A percentile compares a stretch with the other conserved stretches of the same genome.
These are phyloP conservation scores for Drosophila oshimai DNA, from an alignment of 1,140 invertebrate species.

Conservation along the genomic window DNA sequence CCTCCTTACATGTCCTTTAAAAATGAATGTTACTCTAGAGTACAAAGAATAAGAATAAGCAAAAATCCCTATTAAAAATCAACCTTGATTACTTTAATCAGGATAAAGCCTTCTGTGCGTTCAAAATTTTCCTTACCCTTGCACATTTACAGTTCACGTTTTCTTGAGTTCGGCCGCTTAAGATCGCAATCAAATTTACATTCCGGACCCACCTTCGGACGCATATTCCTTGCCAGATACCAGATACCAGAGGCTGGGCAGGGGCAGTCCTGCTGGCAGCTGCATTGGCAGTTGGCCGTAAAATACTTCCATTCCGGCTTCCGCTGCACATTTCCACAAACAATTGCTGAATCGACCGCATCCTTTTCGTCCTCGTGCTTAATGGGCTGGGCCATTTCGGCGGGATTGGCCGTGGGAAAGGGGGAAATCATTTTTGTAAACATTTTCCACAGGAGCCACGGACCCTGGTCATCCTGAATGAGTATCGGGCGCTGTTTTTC, in stretches of 20 bases:
- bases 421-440: slow-evolving; percentile 63
- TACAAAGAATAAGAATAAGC: neutral
- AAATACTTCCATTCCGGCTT: slow-evolving; percentile 47
- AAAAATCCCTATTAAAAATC: neutral
- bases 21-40: neutral
- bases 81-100: slow-evolving; percentile 10
- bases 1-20: too few relatives aligned
- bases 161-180: slow-evolving; percentile 13
- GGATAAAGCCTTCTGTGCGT: slow-evolving; percentile 8
- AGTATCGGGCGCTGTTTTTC: slow-evolving; percentile 24
- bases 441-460: slow-evolving; percentile 45
- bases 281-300: slow-evolving; percentile 45
- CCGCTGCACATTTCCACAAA: slow-evolving; percentile 47
- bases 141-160: slow-evolving; percentile 17
- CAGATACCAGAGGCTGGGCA: neutral
- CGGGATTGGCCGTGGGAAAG: neutral
- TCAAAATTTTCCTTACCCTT: slow-evolving; percentile 11
- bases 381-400: slow-evolving; percentile 56
- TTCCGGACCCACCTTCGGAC: slow-evolving; percentile 14
- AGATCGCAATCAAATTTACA: slow-evolving; percentile 44
- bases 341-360: slow-evolving; percentile 48
- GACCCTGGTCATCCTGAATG: slow-evolving; percentile 2
- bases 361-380: slow-evolving; percentile 53
- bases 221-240: slow-evolving; percentile 6
- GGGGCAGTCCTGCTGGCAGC: neutral